Evolutionary conservation across 2,797 vertebrate species (phyloP), one percentile per base, ranked within the genome.

Genomic region (Pipistrellus nathusii): DNA sequence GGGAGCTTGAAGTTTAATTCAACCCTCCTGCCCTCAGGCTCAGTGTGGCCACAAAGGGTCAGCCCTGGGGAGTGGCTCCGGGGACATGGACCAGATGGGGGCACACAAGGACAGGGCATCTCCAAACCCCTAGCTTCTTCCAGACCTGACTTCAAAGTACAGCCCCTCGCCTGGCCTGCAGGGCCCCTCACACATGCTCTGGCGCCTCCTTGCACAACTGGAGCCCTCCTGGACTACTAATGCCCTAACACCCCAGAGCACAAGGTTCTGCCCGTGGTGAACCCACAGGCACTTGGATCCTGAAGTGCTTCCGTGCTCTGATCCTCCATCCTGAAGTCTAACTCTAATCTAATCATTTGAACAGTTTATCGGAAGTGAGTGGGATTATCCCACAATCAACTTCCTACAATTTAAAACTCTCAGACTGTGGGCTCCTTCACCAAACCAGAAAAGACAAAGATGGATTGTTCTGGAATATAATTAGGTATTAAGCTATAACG

Each of bases 331-430:
- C 46, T 85, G 25, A 76, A 41, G 48, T 83, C 32, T 17, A 71
- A 80, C 57, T 13, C 38, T 73, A 85, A 94, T 44, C 66, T 93
- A 64, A 83, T 27, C 41, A 85, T 41, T 71, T 41, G 30, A 91
- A 90, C 20, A 41, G 35, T 82, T 94, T 53, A 51, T 2, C 80
- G 78, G 38, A 72, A 35, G 68, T 44, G n/a, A 82, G 76, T 93
- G 51, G 8, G 27, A 68, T 80, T 27, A 71, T 8, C 11, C 35
- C 51, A 90, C 27, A 82, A 27, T 78, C 66, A 72, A 17, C 82
- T 90, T 76, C 73, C 57, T n/a, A 68, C 11, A 46, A 48, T 46
- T 10, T 78, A 53, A 83, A 94, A 8, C 27, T 84, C 44, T 85
- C 90, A 82, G 71, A 82, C 30, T 30, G 21, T n/a, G 59, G 92